These are phyloP conservation scores for Helarctos malayanus DNA, from an alignment of 2,797 vertebrate genomes.

Conservation along the genomic window DNA sequence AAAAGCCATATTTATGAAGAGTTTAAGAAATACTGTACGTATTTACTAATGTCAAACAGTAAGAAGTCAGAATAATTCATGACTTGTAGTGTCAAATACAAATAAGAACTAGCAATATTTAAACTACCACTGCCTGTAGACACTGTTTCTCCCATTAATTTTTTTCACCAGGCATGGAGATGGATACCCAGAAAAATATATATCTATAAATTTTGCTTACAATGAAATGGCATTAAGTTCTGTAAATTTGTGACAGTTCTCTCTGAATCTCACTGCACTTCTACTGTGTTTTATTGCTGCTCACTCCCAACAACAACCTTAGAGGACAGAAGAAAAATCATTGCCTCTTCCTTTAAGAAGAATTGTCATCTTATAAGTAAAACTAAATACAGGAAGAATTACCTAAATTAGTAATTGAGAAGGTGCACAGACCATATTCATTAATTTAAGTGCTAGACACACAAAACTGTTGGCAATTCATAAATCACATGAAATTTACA, in stretches of 20 bases:
- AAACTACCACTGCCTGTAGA: not conserved
- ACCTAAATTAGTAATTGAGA: not conserved
- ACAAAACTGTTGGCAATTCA: not conserved
- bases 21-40: not conserved
- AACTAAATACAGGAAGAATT: not conserved
- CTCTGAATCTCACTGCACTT: not conserved
- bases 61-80: not conserved
- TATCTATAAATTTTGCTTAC: not conserved
- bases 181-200: not conserved
- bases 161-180: not conserved
- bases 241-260: not conserved
- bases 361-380: not conserved
- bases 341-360: not conserved
- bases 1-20: not conserved
- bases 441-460: not conserved
- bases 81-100: not conserved
- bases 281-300: not conserved
- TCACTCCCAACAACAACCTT: not conserved
- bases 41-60: not conserved
- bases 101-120: not conserved
- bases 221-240: not conserved
- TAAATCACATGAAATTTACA: not conserved
- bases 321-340: not conserved
- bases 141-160: not conserved
- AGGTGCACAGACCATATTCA: not conserved